Evolutionary conservation across 1,140 invertebrate species (phyloP).

Genomic region (Scaptomyza graminum): DNA sequence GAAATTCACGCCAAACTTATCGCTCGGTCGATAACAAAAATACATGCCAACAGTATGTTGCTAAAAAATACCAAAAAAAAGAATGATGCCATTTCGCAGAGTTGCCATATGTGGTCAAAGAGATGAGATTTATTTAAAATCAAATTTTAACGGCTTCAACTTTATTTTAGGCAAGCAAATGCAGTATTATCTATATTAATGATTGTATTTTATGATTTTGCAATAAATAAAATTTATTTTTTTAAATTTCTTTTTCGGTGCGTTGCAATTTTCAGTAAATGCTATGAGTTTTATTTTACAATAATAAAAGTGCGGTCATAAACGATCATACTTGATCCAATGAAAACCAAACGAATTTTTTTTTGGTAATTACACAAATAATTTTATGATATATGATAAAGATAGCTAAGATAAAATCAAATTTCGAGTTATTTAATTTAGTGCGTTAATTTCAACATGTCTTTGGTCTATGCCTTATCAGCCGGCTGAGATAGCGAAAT

Average conservation of each 20-base stretch:
- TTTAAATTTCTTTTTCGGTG: too few species aligned
- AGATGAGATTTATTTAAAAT: not conserved
- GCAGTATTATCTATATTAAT: too few species aligned
- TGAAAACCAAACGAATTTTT: not conserved
- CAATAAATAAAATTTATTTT: too few species aligned
- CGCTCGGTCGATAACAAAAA: not conserved
- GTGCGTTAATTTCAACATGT: not conserved
- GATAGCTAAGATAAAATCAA: not conserved
- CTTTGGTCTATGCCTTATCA: not conserved
- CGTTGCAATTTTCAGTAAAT: too few species aligned
- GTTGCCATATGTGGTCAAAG: not conserved
- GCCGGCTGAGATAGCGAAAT: not conserved
- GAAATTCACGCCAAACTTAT: slow-evolving; percentile 5
- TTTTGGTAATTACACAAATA: not conserved
- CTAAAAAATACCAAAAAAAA: slow-evolving; percentile 7
- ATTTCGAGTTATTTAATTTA: not conserved
- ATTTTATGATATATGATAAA: not conserved
- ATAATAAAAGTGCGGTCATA: too few species aligned
- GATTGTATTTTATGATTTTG: too few species aligned
- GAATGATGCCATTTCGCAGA: not conserved
- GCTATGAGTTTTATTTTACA: not conserved
- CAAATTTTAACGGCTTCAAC: not conserved
- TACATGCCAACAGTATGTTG: not conserved
- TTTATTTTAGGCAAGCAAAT: too few species aligned
- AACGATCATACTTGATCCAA: too few species aligned